Percentiles rank a stretch among this genome's conserved stretches.
Conservation (phyloP, 1,140 invertebrate species). For the Leptopilina boulardi region DNA sequence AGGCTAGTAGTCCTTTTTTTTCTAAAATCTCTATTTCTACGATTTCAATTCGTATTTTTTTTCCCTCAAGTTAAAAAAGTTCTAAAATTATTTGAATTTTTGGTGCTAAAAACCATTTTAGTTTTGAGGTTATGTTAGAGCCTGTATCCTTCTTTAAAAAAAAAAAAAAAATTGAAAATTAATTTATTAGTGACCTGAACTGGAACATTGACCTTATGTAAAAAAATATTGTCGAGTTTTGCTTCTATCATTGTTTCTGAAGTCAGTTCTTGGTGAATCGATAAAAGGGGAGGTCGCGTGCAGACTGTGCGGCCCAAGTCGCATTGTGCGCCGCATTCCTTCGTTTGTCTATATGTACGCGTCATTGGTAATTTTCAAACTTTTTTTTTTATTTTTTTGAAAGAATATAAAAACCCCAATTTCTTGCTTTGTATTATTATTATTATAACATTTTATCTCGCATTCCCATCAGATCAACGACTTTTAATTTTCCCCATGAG, state of each 20-base stretch:
- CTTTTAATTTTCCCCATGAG: conserved; percentile 7
- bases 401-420: not conserved
- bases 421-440: not conserved
- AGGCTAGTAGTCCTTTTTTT: not conserved
- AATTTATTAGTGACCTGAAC: not conserved
- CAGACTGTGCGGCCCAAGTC: conserved; percentile 5
- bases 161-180: too few relatives aligned
- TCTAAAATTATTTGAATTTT: too few relatives aligned
- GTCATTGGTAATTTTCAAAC: too few relatives aligned
- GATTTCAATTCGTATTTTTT: too few relatives aligned
- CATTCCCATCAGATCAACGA: conserved; percentile 15
- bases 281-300: conserved; percentile 20
- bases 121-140: too few relatives aligned
- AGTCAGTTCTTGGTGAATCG: not conserved
- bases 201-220: conserved; percentile 26
- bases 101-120: too few relatives aligned
- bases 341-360: not conserved
- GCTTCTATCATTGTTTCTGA: not conserved
- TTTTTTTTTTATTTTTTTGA: not conserved
- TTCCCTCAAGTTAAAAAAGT: too few relatives aligned
- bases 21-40: too few relatives aligned
- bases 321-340: conserved; percentile 6
- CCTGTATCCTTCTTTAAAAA: too few relatives aligned
- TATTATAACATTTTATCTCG: not conserved
- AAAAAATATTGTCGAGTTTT: not conserved